Base-by-base conservation (phyloP, 2,888 invertebrate genomes). In the Latheticus oryzae region DNA sequence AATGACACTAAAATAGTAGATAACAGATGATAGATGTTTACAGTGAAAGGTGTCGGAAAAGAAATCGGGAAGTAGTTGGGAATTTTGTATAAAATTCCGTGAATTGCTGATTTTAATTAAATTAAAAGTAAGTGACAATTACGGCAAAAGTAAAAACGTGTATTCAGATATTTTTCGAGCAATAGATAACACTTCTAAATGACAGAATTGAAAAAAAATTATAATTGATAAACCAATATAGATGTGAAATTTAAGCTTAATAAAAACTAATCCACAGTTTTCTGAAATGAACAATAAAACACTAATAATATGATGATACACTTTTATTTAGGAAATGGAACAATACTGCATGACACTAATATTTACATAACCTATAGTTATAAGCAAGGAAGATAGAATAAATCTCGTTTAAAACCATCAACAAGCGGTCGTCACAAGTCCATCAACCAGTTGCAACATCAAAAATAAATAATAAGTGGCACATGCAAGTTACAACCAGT, bases 291-390 rank as follows among this genome's bases (percentile, higher is more conserved):
- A 2, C 9, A 43, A 43, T 28, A 48, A 32, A 23, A 8, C 8
- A 26, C 9, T 19, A 15, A 23, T 38, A 28, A 50, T 42, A 42
- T 15, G 32, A 52, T 35, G 48, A 30, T 56, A 35, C 50, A 56
- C 50, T 50, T 47, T 50, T 13, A 35, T 42, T 56, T 45, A 42
- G 23, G 30, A 17, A 16, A 40, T 42, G 42, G 28, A 28, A 56
- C 56, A 56, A 56, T 56, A 56, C 50, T 56, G 50, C 56, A 56
- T 35, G 33, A 40, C 43, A 9, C 47, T 42, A 56, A 40, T 56
- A 50, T 56, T 50, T 56, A 56, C 56, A 56, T 42, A 54, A 37
- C 50, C 37, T 56, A 56, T 8, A 15, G 28, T 55, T 48, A 35
- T 19, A 38, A 47, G 47, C 37, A 54, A 16, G 38, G 23, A 55